Evolutionary conservation across 1,140 invertebrate species (phyloP), one percentile per base, ranked within the genome.

Genomic region (Phocides pigmalion): DNA sequence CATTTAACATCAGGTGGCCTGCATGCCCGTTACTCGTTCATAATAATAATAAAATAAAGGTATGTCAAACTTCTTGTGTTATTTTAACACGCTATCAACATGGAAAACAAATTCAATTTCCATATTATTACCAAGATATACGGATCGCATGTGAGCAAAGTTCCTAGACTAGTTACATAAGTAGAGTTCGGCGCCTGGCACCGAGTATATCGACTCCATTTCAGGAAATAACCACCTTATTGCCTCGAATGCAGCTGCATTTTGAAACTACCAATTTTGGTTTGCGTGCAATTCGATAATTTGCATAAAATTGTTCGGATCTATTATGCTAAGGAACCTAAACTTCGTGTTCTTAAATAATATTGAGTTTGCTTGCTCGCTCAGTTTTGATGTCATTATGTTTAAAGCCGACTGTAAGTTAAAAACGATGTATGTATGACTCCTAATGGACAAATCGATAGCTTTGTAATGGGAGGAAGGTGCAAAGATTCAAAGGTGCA

Each of bases 141-240:
- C 1, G 9, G 19, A 28, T 44, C 51, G 44, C 58, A 56, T 68
- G 54, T 3, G 58, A 58, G 17, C 14, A 44, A 35, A 62, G 17
- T 49, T 56, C 11, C 15, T 42, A 61, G 28, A 32, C n/a, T 54
- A 20, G 37, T 64, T 68, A 54, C 66, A 64, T 61, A 64, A 68
- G 46, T 62, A 47, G 20, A 37, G 28, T 25, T 3, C 12, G 16
- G 66, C 46, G 62, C 66, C 66, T 61, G 62, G 66, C 32, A 69
- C 66, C 47, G 5, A 4, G 22, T 44, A 32, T 17, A 39, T 44
- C 0, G 11, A n/a, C n/a, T n/a, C 54, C 22, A 58, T 58, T 58
- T 58, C 22, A 17, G 54, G 41, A 58, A 44, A 58, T 46, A 44
- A 46, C 41, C 19, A 42, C 20, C 59, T 47, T 56, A n/a, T 22